Evolutionary conservation across 2,888 invertebrate genomes (phyloP).

Genomic region (Idaea straminata): DNA sequence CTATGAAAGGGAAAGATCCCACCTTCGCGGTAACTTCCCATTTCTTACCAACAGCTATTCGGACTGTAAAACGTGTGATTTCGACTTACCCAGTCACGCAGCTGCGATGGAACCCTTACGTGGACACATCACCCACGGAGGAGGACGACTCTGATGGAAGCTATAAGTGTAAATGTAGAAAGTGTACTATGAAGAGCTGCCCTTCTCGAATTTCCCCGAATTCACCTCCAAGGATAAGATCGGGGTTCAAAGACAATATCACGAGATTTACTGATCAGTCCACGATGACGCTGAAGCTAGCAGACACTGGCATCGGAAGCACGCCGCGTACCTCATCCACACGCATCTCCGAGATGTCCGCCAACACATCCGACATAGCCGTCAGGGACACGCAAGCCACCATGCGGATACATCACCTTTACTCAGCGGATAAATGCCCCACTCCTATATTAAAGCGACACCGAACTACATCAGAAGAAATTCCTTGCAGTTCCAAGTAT

Average conservation of each 20-base stretch:
- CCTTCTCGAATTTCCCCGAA: slow-evolving; percentile 7
- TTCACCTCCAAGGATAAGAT: slow-evolving; percentile 33
- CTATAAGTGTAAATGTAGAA: slow-evolving; percentile 38
- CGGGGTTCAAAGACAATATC: slow-evolving; percentile 44
- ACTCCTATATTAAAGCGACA: slow-evolving; percentile 19
- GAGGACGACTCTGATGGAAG: slow-evolving; percentile 10
- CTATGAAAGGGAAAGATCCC: slow-evolving; percentile 30
- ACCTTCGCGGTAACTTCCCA: slow-evolving; percentile 40
- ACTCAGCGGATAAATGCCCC: slow-evolving; percentile 10
- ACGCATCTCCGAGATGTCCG: slow-evolving; percentile 24
- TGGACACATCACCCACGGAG: slow-evolving; percentile 30
- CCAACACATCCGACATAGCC: slow-evolving; percentile 28
- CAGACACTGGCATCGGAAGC: slow-evolving; percentile 43
- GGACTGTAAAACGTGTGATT: too few species aligned
- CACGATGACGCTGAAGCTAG: slow-evolving; percentile 57
- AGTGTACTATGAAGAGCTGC: slow-evolving; percentile 24
- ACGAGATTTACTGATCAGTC: slow-evolving; percentile 47
- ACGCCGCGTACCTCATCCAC: slow-evolving; percentile 25
- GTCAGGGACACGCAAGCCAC: slow-evolving; percentile 25
- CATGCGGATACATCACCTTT: slow-evolving; percentile 15
- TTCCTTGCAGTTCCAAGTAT: neutral
- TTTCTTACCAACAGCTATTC: slow-evolving; percentile 11
- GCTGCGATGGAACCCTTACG: slow-evolving; percentile 41
- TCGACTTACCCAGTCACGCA: slow-evolving; percentile 24
- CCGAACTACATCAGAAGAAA: neutral